Conservation (phyloP, 2,797 vertebrate species). For the Pangasius krempfi region DNA sequence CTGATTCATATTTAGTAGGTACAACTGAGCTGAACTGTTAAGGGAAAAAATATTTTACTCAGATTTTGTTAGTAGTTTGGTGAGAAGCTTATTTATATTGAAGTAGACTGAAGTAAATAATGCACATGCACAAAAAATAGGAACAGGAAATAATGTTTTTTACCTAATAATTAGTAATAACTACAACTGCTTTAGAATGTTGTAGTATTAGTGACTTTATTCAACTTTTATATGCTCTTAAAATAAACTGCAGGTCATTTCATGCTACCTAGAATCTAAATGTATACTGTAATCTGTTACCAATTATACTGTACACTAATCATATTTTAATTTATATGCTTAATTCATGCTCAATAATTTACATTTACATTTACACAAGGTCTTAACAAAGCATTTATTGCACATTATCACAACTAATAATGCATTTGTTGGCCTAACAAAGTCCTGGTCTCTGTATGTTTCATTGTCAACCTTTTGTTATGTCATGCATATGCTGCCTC, state of each 20-base stretch:
- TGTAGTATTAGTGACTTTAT: not conserved
- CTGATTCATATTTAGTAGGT: not conserved
- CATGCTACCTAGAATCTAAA: not conserved
- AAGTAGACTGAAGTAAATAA: not conserved
- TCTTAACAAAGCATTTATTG: not conserved
- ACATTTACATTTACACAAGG: not conserved
- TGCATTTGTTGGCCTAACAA: too few species aligned
- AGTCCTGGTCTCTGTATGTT: too few species aligned
- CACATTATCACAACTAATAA: not conserved
- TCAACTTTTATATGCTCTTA: not conserved
- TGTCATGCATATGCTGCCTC: too few species aligned
- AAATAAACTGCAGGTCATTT: not conserved
- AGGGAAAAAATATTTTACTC: not conserved
- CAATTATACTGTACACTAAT: not conserved
- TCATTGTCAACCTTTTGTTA: too few species aligned
- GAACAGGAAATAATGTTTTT: not conserved
- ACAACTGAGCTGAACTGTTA: not conserved
- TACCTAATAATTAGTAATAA: not conserved
- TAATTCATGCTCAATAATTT: not conserved
- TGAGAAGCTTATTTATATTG: not conserved
- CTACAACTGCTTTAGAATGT: not conserved
- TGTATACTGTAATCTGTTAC: not conserved
- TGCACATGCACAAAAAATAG: not conserved
- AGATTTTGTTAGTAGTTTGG: not conserved
- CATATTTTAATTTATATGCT: not conserved